phyloP scores from a whole-genome alignment of 1,140 invertebrate species.

The Belonocnema kinseyi region DNA sequence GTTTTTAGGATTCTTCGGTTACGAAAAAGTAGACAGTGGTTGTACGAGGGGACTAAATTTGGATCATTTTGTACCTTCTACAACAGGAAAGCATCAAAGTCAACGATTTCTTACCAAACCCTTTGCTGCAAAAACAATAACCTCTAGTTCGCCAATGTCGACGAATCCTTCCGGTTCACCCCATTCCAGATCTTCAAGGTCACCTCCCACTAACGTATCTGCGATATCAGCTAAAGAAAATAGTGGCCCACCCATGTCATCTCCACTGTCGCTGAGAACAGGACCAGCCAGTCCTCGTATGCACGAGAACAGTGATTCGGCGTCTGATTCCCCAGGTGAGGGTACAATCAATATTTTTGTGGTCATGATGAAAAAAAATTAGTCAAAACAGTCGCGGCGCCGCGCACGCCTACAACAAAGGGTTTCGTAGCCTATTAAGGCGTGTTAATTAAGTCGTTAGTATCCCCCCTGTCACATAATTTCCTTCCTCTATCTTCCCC shows the following conservation, averaged over 20 bases:
- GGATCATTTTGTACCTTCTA: slow-evolving; percentile 61
- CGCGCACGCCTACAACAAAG: no score
- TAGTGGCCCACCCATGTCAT: slow-evolving; percentile 42
- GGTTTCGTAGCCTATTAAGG: no score
- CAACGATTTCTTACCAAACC: slow-evolving; percentile 44
- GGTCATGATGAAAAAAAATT: background rate
- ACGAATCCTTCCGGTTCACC: slow-evolving; percentile 48
- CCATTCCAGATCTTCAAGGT: slow-evolving; percentile 53
- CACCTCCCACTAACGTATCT: slow-evolving; percentile 46
- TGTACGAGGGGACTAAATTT: slow-evolving; percentile 68
- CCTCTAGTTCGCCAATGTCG: slow-evolving; percentile 52
- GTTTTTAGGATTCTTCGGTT: slow-evolving; percentile 91
- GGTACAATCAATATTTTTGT: background rate
- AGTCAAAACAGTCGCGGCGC: background rate
- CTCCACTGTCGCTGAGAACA: slow-evolving; percentile 53
- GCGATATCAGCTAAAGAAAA: slow-evolving; percentile 49
- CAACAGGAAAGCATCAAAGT: slow-evolving; percentile 44
- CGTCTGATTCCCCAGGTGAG: slow-evolving; percentile 61
- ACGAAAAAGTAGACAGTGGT: slow-evolving; percentile 81
- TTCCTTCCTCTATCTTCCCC: no score
- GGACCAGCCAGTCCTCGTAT: slow-evolving; percentile 54
- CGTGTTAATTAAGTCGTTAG: no score
- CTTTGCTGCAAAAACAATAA: slow-evolving; percentile 40
- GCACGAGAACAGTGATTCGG: slow-evolving; percentile 59
- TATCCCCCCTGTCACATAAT: no score